phyloP scores from a whole-genome alignment of 1,140 invertebrate genomes.

The Aphidius gifuensis region DNA sequence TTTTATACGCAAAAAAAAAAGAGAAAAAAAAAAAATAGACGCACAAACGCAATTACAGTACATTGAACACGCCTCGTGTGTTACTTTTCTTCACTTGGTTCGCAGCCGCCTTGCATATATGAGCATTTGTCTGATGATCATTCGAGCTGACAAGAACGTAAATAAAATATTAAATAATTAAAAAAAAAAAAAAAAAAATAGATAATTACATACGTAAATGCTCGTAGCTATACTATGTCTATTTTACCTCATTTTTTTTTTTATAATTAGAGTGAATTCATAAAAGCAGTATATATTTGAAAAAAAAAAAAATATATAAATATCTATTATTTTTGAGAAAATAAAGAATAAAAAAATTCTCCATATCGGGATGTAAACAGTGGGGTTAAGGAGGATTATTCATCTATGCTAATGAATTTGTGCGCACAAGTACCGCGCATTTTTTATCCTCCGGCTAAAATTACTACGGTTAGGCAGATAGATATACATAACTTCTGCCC shows the following conservation, averaged over 20 bases:
- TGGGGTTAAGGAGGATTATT: no score
- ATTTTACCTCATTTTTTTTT: no score
- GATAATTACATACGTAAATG: no score
- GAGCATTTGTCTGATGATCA: no score
- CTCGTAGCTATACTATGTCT: no score
- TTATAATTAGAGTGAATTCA: no score
- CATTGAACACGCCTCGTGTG: constrained; percentile 34
- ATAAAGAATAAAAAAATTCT: not conserved
- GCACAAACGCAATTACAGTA: constrained; percentile 28
- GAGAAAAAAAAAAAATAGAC: constrained; percentile 44
- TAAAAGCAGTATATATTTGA: no score
- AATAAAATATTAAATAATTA: no score
- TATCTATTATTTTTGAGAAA: not conserved
- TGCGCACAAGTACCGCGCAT: constrained; percentile 9
- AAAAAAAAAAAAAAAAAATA: no score
- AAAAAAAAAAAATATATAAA: no score
- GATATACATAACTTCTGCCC: constrained; percentile 6
- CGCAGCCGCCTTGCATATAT: no score
- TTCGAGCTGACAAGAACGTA: no score
- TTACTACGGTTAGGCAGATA: constrained; percentile 23
- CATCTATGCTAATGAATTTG: constrained; percentile 20
- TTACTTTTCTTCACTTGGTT: constrained; percentile 22
- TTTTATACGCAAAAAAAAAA: constrained; percentile 19
- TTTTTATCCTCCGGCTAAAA: constrained; percentile 20
- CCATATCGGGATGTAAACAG: constrained; percentile 9